These are phyloP conservation scores for Trachemys scripta DNA, from an alignment of 2,113 vertebrate genomes.

Conservation along the genomic window DNA sequence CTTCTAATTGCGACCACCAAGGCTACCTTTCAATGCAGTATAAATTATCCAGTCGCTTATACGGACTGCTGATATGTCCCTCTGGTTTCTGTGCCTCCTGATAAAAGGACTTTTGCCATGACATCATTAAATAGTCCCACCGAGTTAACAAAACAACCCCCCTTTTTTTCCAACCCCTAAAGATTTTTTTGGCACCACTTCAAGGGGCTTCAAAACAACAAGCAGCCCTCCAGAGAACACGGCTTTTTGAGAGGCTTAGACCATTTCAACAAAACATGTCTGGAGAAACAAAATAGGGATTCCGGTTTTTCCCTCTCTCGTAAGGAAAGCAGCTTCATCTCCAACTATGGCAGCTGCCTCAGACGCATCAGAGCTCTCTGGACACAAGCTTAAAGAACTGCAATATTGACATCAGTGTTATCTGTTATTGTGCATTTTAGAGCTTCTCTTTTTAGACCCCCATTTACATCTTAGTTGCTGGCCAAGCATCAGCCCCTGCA, in stretches of 20 bases:
- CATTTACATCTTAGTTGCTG: neutral
- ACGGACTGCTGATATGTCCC: neutral
- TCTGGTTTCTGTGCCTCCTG: neutral
- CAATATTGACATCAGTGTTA: slow-evolving; percentile 20
- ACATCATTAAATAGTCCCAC: slow-evolving; percentile 28
- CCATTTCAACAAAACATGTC: slow-evolving; percentile 61
- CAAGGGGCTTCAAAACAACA: slow-evolving; percentile 40
- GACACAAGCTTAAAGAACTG: slow-evolving; percentile 22
- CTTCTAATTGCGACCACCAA: neutral
- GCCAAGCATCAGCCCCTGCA: neutral
- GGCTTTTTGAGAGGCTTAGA: slow-evolving; percentile 47
- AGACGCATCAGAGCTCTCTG: slow-evolving; percentile 37
- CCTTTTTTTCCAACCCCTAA: neutral
- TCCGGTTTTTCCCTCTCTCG: neutral
- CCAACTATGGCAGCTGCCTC: slow-evolving; percentile 30
- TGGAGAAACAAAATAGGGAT: slow-evolving; percentile 18
- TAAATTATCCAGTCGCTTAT: slow-evolving; percentile 27
- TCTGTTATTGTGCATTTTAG: slow-evolving; percentile 36
- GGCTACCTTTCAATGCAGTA: neutral
- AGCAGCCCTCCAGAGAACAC: slow-evolving; percentile 64
- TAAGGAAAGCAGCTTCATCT: slow-evolving; percentile 46
- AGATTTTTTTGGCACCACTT: slow-evolving; percentile 49
- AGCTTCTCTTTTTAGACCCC: slow-evolving; percentile 30
- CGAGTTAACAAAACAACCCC: neutral
- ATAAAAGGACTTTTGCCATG: slow-evolving; percentile 28